Conservation (phyloP, 2,888 invertebrate species). For the Drosophila ezoana region DNA sequence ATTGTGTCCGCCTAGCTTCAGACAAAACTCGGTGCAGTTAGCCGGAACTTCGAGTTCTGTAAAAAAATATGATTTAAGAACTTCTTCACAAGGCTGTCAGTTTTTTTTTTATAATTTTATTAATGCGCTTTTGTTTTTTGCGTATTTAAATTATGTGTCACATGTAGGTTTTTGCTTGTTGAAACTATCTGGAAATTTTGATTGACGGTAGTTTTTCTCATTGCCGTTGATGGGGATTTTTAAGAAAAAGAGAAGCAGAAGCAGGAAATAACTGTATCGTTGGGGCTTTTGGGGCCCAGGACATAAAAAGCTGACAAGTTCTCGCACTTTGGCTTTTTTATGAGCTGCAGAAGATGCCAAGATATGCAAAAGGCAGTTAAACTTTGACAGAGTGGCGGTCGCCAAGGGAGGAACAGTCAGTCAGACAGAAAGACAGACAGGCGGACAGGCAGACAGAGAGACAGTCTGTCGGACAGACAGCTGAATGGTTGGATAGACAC, state of each 20-base stretch:
- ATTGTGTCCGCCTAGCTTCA: too few relatives aligned
- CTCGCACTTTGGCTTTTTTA: conserved; percentile 57
- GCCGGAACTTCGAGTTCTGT: too few relatives aligned
- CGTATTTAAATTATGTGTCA: background rate
- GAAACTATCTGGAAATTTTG: conserved; percentile 9
- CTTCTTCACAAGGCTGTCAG: too few relatives aligned
- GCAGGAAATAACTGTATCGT: background rate
- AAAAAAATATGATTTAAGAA: too few relatives aligned
- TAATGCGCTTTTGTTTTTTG: background rate
- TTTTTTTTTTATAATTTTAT: too few relatives aligned
- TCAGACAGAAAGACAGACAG: background rate
- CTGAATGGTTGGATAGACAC: conserved; percentile 8
- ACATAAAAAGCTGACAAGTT: conserved; percentile 43
- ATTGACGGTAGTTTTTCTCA: conserved; percentile 5
- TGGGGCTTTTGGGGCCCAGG: background rate
- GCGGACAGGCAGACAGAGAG: conserved; percentile 8
- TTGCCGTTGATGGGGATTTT: conserved; percentile 2
- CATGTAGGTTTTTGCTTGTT: background rate
- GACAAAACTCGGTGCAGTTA: too few relatives aligned
- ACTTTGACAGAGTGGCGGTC: conserved; percentile 16
- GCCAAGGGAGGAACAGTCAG: background rate
- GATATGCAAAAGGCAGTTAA: conserved; percentile 42
- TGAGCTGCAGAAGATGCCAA: conserved; percentile 40
- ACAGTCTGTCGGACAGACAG: conserved; percentile 2
- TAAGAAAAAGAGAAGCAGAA: background rate